Conservation (phyloP, 2,113 vertebrate genomes). For the Rattus norvegicus region GRCr8 NC_086024.1:15391501-15392000, state of each 20-base stretch:
- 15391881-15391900: neutral
- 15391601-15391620: too few relatives aligned
- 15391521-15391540: neutral
- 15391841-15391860: neutral
- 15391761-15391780: fast-evolving
- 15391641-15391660: too few relatives aligned
- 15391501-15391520: neutral
- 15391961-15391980: neutral
- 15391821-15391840: neutral
- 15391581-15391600: neutral
- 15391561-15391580: neutral
- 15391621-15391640: neutral
- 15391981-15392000: neutral
- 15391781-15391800: too few relatives aligned
- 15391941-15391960: neutral
- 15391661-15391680: too few relatives aligned
- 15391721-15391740: fast-evolving
- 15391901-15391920: neutral
- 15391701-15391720: neutral
- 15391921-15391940: neutral
- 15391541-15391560: neutral
- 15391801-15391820: neutral
- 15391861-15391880: neutral
- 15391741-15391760: fast-evolving
- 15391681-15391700: neutral